Evolutionary conservation across 2,888 invertebrate species (phyloP).

Genomic region (Apoderus coryli): DNA sequence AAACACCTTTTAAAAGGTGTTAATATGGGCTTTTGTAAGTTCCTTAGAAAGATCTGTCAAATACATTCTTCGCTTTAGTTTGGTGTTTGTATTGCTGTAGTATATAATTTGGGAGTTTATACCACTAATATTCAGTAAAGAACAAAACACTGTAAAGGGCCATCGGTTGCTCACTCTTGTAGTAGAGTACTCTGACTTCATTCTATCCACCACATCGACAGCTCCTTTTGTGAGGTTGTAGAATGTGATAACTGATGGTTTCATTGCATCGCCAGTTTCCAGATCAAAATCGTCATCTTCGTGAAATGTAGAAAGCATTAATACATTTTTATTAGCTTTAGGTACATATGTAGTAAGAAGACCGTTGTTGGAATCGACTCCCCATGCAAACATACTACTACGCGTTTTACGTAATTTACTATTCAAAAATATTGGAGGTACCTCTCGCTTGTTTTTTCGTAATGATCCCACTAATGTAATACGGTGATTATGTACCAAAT

Average conservation of each 20-base stretch:
- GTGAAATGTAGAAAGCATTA: constrained; percentile 17
- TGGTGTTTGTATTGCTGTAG: constrained; percentile 1
- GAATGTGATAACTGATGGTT: constrained; percentile 9
- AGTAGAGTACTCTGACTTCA: constrained; percentile 10
- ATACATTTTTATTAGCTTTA: constrained; percentile 16
- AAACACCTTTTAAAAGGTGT: too few species aligned
- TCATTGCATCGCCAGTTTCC: constrained; percentile 4
- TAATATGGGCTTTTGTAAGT: constrained; percentile 6
- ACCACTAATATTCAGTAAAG: too few species aligned
- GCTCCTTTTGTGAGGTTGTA: constrained; percentile 10
- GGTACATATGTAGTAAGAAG: constrained; percentile 16
- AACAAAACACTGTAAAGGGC: too few species aligned
- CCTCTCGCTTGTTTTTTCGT: constrained; percentile 18
- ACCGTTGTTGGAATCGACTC: constrained; percentile 12
- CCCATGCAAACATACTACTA: constrained; percentile 16
- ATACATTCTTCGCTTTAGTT: constrained; percentile 1
- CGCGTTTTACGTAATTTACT: constrained; percentile 5
- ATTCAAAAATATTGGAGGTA: constrained; percentile 8
- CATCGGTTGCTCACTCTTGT: constrained; percentile 9
- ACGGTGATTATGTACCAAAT: constrained; percentile 12
- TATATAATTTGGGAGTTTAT: constrained; percentile 6
- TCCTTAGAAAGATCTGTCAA: constrained; percentile 5
- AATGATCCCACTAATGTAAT: constrained; percentile 19
- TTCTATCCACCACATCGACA: constrained; percentile 10
- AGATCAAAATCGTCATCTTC: constrained; percentile 10